Percentiles rank a stretch among this genome's conserved stretches.
Conservation (phyloP, 2,797 vertebrate genomes). For the Notamacropus eugenii region DNA sequence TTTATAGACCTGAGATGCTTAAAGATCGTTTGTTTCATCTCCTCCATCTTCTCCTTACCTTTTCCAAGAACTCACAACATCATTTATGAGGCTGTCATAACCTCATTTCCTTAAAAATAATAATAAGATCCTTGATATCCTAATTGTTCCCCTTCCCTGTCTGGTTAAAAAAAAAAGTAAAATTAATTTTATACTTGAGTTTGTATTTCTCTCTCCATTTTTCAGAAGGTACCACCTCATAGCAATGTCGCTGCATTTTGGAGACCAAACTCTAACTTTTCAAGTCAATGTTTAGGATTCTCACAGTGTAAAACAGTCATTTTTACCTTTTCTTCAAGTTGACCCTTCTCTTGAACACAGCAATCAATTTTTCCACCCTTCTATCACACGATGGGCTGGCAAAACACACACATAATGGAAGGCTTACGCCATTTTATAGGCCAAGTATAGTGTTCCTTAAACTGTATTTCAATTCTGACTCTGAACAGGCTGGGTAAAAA, state of each 20-base stretch:
- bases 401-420: conserved; percentile 59
- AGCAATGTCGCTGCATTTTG: neutral
- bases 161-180: conserved; percentile 45
- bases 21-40: neutral
- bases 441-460: conserved; percentile 44
- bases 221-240: conserved; percentile 30
- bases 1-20: neutral
- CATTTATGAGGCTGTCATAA: conserved; percentile 39
- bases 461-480: conserved; percentile 62
- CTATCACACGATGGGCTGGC: conserved; percentile 48
- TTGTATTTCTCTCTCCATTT: conserved; percentile 48
- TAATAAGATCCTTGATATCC: conserved; percentile 15
- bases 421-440: conserved; percentile 57
- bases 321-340: conserved; percentile 70
- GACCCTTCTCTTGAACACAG: neutral
- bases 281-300: conserved; percentile 51
- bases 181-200: conserved; percentile 43
- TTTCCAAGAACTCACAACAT: conserved; percentile 25
- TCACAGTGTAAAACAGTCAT: conserved; percentile 32
- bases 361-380: conserved; percentile 58
- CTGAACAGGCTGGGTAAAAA: conserved; percentile 26
- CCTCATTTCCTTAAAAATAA: neutral
- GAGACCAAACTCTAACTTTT: conserved; percentile 27
- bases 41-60: conserved; percentile 23
- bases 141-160: neutral